phyloP scores from a whole-genome alignment of 2,113 vertebrate species.

The Burhinus oedicnemus region DNA sequence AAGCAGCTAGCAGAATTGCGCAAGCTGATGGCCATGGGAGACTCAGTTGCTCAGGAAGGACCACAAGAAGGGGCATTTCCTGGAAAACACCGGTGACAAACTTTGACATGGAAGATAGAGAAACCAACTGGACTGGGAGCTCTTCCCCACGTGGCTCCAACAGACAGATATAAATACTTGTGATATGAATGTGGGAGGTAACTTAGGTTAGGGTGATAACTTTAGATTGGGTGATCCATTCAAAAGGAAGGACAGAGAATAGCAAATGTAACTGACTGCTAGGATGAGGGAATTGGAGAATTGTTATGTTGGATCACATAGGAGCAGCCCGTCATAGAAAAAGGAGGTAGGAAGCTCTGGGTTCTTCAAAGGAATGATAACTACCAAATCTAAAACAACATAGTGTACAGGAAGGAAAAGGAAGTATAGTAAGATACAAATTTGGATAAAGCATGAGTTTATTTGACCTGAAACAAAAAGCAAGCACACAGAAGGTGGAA shows the following conservation, averaged over 20 bases:
- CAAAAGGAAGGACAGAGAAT: not conserved
- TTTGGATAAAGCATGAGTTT: not conserved
- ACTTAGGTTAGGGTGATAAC: not conserved
- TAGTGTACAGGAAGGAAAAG: not conserved
- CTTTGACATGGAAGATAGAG: not conserved
- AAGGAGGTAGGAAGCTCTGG: not conserved
- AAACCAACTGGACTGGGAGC: not conserved
- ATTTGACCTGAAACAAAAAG: not conserved
- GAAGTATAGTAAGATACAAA: fast-evolving
- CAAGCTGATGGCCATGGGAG: not conserved
- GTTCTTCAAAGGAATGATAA: not conserved
- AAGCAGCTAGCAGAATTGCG: fast-evolving
- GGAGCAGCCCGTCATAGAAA: not conserved
- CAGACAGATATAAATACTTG: not conserved
- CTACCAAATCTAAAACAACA: not conserved
- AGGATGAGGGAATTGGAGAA: not conserved
- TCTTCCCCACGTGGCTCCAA: not conserved
- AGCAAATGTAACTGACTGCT: fast-evolving
- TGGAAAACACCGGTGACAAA: not conserved
- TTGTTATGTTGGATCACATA: fast-evolving
- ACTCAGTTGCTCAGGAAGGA: too few relatives aligned
- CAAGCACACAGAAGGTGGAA: not conserved
- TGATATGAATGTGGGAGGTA: not conserved
- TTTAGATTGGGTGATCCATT: fast-evolving
- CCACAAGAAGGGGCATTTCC: not conserved